A percentile compares a stretch with the other conserved stretches of the same genome.
Evolutionary conservation across 2,797 vertebrate species (phyloP).

Genomic region (Pangasius djambal): DNA sequence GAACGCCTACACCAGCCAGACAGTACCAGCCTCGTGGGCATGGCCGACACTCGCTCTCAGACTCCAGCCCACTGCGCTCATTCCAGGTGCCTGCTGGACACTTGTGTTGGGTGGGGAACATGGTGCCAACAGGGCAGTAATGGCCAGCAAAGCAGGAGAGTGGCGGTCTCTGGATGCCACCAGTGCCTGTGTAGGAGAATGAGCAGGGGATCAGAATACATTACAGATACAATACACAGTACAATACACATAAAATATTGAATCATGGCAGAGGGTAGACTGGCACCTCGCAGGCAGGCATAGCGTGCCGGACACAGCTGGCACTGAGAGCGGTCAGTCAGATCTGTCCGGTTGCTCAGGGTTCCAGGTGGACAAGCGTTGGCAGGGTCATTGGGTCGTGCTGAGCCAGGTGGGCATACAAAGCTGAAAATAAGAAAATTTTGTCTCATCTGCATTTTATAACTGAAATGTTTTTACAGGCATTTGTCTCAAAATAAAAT

Average conservation of each 20-base stretch:
- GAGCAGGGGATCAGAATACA: not conserved
- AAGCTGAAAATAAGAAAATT: conserved; percentile 65
- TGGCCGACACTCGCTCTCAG: conserved; percentile 71
- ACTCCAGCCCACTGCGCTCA: conserved; percentile 74
- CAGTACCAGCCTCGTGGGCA: conserved; percentile 89
- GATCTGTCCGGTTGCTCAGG: conserved; percentile 73
- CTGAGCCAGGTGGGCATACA: conserved; percentile 81
- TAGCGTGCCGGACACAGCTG: conserved; percentile 80
- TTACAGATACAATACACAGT: not conserved
- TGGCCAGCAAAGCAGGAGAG: conserved; percentile 83
- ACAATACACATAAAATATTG: not conserved
- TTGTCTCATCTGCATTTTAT: not conserved
- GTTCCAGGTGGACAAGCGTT: conserved; percentile 84
- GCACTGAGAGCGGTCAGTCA: conserved; percentile 86
- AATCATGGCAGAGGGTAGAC: not conserved
- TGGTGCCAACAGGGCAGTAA: conserved; percentile 86
- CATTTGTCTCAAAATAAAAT: not conserved
- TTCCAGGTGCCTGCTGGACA: conserved; percentile 90
- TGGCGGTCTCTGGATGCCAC: conserved; percentile 81
- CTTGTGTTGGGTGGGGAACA: conserved; percentile 82
- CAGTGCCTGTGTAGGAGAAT: conserved; percentile 75
- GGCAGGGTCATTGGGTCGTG: conserved; percentile 75
- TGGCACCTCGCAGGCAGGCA: conserved; percentile 80
- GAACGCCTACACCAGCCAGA: conserved; percentile 73
- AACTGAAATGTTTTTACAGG: not conserved